Evolutionary conservation across 2,797 vertebrate species (phyloP).

Genomic region (Dicrostonyx torquatus): DNA sequence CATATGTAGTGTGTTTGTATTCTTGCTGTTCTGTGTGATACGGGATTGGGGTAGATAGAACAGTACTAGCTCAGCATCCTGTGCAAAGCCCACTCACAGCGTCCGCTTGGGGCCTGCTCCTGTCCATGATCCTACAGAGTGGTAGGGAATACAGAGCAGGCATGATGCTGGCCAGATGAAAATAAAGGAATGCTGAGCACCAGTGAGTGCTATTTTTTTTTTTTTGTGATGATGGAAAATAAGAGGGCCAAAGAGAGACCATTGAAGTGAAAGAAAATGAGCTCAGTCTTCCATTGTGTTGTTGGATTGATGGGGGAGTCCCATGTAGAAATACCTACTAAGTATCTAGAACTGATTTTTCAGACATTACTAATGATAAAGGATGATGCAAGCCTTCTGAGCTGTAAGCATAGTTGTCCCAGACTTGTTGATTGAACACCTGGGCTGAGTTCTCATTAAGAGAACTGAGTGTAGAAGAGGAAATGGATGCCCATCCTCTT

Average conservation of each 20-base stretch:
- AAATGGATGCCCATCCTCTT: too few relatives aligned
- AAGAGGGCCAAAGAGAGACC: background rate
- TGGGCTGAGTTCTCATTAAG: too few relatives aligned
- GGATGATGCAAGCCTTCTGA: fast-evolving
- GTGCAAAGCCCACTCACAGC: background rate
- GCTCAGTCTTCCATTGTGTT: background rate
- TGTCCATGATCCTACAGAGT: background rate
- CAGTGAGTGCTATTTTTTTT: background rate
- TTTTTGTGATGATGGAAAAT: background rate
- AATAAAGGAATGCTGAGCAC: background rate
- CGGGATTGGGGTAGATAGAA: background rate
- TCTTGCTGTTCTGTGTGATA: background rate
- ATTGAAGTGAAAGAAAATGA: background rate
- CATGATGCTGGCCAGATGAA: background rate
- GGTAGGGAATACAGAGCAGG: background rate
- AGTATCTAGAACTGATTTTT: background rate
- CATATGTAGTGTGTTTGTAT: background rate
- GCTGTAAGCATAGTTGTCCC: background rate
- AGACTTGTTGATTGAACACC: background rate
- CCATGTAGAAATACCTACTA: background rate
- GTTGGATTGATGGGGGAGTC: background rate
- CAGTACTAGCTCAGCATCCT: background rate
- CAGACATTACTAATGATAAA: background rate
- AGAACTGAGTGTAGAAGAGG: background rate
- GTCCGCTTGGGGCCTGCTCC: background rate